Evolutionary conservation across 2,888 invertebrate species (phyloP), one percentile per base, ranked within the genome.

Genomic region (Sinotaia quadrata): DNA sequence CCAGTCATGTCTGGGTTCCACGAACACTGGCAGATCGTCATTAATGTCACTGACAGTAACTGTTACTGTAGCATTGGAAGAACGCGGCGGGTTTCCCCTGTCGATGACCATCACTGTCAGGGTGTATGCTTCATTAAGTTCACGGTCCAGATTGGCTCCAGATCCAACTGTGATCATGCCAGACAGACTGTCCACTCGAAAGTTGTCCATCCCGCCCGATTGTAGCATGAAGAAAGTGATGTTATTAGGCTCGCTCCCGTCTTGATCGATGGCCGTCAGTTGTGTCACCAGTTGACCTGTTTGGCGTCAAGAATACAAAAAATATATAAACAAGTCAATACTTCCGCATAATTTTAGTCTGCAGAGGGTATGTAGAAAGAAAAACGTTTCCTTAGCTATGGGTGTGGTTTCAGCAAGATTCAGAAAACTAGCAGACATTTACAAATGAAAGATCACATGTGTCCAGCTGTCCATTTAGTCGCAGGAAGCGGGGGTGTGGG

Each of bases 41-140:
- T 97, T 97, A 0, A 97, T 94, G 87, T 97, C 97, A 29, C 93
- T 91, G 67, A 98, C 94, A 0, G 92, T 93, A 18, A 98, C 93
- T 8, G 66, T 72, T 0, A 87, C 81, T 18, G 72, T 69, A 3
- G 83, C 80, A 4, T 74, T 77, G 5, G 60, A 47, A 18, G 73
- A 68, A 15, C 51, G 51, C 3, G 70, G 37, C 0, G 82, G 77
- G 12, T 54, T 44, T 3, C 85, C 87, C 36, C 79, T 62, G 68
- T 87, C 87, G 15, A 84, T 79, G 8, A 85, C 86, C 5, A 84
- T 75, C 4, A 87, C 77, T 24, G 72, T 79, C 24, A 87, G 68
- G 4, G 61, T 66, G 71, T 85, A 87, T n/a, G n/a, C n/a, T n/a
- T n/a, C n/a, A n/a, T 54, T 57, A 1, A 60, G 61, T 62, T 97